Conservation (phyloP, 1,140 invertebrate genomes). For the Camponotus vicinus region DNA sequence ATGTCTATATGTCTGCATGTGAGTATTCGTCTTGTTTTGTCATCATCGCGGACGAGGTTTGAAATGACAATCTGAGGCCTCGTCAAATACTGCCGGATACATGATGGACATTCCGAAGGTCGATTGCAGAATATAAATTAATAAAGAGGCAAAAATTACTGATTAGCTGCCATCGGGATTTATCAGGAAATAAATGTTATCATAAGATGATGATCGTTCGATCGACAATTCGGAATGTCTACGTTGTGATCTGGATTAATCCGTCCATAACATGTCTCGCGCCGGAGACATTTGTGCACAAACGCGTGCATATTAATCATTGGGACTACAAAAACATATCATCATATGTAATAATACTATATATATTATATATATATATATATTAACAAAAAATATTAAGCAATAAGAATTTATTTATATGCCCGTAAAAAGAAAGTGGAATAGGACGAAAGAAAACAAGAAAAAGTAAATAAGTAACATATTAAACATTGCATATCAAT, state of each 20-base stretch:
- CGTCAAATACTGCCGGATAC: conserved; percentile 84
- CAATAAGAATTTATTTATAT: conserved; percentile 86
- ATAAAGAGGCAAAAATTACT: not conserved
- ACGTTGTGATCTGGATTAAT: conserved; percentile 83
- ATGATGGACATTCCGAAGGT: conserved; percentile 79
- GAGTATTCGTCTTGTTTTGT: conserved; percentile 32
- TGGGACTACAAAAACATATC: conserved; percentile 87
- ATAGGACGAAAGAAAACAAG: conserved; percentile 60
- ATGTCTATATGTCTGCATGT: conserved; percentile 17
- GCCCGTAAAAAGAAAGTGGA: conserved; percentile 76
- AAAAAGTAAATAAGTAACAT: conserved; percentile 64
- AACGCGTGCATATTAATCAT: conserved; percentile 86
- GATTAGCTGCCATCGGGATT: conserved; percentile 3
- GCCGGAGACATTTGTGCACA: conserved; percentile 83
- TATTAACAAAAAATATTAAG: conserved; percentile 81
- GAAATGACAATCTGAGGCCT: conserved; percentile 85
- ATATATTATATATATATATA: conserved; percentile 65
- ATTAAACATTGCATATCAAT: conserved; percentile 85
- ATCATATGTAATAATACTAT: conserved; percentile 83
- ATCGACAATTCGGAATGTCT: conserved; percentile 81
- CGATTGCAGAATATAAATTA: conserved; percentile 54
- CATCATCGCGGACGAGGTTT: conserved; percentile 76
- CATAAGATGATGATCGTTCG: conserved; percentile 55
- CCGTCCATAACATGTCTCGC: conserved; percentile 85
- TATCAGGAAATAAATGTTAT: not conserved